These are phyloP conservation scores for Poeciliopsis retropinna DNA, from an alignment of 2,113 vertebrate species.

Conservation along the genomic window DNA sequence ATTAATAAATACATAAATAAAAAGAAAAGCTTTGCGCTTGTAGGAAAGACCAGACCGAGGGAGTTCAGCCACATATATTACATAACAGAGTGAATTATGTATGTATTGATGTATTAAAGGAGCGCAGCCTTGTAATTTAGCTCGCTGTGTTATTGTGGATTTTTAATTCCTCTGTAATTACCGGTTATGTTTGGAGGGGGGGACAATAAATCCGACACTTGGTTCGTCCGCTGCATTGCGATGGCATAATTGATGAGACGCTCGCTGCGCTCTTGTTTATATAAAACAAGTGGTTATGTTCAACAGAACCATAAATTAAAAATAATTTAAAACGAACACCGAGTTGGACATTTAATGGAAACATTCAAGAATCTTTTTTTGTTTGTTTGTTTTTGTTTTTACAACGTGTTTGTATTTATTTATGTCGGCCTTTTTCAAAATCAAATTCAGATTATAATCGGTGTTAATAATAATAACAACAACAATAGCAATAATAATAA, in stretches of 20 bases:
- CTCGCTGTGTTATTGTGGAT: constrained; percentile 44
- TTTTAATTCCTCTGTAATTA: constrained; percentile 66
- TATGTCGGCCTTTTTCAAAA: background rate
- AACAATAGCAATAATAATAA: background rate
- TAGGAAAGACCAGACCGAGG: background rate
- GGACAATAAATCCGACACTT: constrained; percentile 40
- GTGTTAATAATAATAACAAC: background rate
- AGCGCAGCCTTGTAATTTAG: constrained; percentile 35
- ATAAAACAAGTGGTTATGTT: constrained; percentile 43
- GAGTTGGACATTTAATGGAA: background rate
- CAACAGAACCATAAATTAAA: constrained; percentile 34
- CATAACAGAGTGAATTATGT: constrained; percentile 49
- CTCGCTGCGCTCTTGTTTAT: constrained; percentile 35
- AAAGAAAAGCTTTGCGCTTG: background rate
- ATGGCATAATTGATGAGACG: constrained; percentile 51
- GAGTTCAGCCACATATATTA: constrained; percentile 5
- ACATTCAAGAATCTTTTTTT: background rate
- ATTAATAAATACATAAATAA: background rate
- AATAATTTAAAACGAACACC: background rate
- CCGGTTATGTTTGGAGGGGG: constrained; percentile 42
- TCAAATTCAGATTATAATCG: background rate
- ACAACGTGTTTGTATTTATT: background rate
- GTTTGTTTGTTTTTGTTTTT: background rate
- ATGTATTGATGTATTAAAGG: constrained; percentile 23
- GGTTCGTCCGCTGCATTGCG: constrained; percentile 25